Percentiles rank a stretch among this genome's conserved stretches.
Evolutionary conservation across 2,888 invertebrate genomes (phyloP).

Genomic region (Cephalotes varians): DNA sequence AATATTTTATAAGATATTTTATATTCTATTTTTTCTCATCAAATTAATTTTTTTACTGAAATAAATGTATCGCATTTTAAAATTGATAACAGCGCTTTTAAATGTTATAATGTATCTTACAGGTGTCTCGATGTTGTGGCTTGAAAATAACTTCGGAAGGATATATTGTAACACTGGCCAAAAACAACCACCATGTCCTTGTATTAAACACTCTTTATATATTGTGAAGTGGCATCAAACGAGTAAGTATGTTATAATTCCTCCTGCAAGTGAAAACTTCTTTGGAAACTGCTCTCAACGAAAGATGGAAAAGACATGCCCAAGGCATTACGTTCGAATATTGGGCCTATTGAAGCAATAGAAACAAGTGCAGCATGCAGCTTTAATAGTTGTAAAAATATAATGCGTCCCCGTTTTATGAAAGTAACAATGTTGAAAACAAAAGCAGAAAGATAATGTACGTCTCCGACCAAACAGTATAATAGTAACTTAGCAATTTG

Average conservation of each 20-base stretch:
- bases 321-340: constrained; percentile 76
- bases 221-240: constrained; percentile 89
- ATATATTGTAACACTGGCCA: constrained; percentile 97
- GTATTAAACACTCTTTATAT: constrained; percentile 97
- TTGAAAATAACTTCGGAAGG: constrained; percentile 99
- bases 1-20: constrained; percentile 45
- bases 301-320: constrained; percentile 77
- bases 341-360: constrained; percentile 84
- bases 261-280: constrained; percentile 73
- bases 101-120: constrained; percentile 77
- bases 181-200: constrained; percentile 99
- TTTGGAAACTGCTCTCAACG: constrained; percentile 81
- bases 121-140: constrained; percentile 99
- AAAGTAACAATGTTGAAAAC: constrained; percentile 78
- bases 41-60: background rate
- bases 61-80: background rate
- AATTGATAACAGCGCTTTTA: background rate
- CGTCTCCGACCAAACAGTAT: constrained; percentile 82
- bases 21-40: background rate
- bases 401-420: constrained; percentile 83
- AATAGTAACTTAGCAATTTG: constrained; percentile 81
- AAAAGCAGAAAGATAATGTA: constrained; percentile 71
- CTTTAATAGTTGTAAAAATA: constrained; percentile 80
- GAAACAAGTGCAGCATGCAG: constrained; percentile 79
- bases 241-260: constrained; percentile 50